A percentile compares a stretch with the other conserved stretches of the same genome.
phyloP scores from a whole-genome alignment of 2,113 vertebrate genomes.

The Echinops telfairi region DNA sequence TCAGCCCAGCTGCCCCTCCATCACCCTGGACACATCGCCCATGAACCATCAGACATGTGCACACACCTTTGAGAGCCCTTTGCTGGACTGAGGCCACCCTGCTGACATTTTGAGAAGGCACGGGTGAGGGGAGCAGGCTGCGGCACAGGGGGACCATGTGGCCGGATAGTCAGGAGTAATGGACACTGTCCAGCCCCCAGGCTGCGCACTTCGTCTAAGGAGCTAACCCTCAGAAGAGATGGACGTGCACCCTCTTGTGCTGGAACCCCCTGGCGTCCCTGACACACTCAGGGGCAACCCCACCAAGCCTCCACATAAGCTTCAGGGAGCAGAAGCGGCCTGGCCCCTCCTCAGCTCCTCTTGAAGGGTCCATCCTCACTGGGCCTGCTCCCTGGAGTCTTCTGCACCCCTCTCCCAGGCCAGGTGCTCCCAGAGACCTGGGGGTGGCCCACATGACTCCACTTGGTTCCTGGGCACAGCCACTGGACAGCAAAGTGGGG shows the following conservation, averaged over 20 bases:
- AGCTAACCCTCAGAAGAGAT: too few relatives aligned
- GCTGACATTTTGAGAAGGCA: background rate
- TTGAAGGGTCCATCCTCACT: background rate
- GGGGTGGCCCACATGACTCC: too few relatives aligned
- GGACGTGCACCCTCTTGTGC: background rate
- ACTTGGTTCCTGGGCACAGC: fast-evolving
- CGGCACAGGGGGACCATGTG: background rate
- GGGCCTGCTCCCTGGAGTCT: background rate
- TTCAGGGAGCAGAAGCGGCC: background rate
- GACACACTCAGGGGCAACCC: background rate
- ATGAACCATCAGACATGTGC: too few relatives aligned
- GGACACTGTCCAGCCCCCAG: too few relatives aligned
- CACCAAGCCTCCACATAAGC: fast-evolving
- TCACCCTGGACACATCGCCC: too few relatives aligned
- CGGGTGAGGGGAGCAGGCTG: too few relatives aligned
- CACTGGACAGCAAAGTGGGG: too few relatives aligned
- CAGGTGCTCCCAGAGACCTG: background rate
- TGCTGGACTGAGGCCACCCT: background rate
- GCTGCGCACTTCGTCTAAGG: too few relatives aligned
- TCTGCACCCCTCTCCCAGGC: background rate
- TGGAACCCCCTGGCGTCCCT: too few relatives aligned
- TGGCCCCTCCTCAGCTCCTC: background rate
- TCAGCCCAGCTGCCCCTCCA: too few relatives aligned
- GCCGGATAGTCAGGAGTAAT: too few relatives aligned
- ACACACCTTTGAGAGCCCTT: too few relatives aligned